Conservation (phyloP, 2,113 vertebrate species). For the Neoarius graeffei region DNA sequence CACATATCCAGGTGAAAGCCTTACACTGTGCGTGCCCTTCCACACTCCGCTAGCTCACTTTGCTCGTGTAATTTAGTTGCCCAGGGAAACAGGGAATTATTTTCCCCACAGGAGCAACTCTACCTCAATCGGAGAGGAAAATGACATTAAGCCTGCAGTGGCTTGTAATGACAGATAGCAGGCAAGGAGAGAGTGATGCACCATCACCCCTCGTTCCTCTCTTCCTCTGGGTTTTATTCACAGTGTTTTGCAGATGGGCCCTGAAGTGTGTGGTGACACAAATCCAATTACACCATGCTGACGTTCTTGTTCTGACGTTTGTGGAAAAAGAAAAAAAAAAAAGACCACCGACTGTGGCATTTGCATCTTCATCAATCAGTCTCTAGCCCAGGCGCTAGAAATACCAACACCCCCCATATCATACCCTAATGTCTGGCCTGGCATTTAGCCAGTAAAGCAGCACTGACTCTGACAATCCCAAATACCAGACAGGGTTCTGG, state of each 20-base stretch:
- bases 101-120: constrained; percentile 24
- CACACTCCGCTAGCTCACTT: constrained; percentile 5
- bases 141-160: constrained; percentile 59
- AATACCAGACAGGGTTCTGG: neutral
- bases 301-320: neutral
- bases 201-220: constrained; percentile 34
- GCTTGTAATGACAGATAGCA: constrained; percentile 64
- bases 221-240: constrained; percentile 44
- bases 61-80: constrained; percentile 28
- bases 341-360: constrained; percentile 29
- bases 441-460: neutral
- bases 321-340: constrained; percentile 1
- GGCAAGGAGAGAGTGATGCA: constrained; percentile 48
- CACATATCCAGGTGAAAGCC: constrained; percentile 12
- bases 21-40: neutral
- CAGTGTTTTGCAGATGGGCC: constrained; percentile 26
- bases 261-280: constrained; percentile 53
- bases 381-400: neutral
- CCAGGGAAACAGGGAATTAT: constrained; percentile 33
- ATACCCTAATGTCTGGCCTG: neutral
- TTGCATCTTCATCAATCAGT: constrained; percentile 36
- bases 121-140: constrained; percentile 44
- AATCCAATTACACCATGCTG: constrained; percentile 53
- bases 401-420: neutral
- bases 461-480: neutral